Base-by-base conservation (phyloP, 2,113 vertebrate species). In the Ploceus nigricollis region DNA sequence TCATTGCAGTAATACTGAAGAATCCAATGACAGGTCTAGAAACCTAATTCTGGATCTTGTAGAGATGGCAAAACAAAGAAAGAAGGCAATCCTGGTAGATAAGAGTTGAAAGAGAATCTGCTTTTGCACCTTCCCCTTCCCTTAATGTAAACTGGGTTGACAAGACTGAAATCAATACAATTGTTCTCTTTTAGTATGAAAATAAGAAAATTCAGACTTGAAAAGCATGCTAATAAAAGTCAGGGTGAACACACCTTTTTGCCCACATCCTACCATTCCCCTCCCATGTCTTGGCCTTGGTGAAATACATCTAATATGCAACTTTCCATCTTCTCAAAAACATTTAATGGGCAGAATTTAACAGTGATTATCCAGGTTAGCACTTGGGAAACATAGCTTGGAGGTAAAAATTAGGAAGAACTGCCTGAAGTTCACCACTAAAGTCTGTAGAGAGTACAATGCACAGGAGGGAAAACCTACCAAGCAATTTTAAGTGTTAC, bases 321-420 rank as follows among this genome's bases (percentile, higher is more conserved):
- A 75, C 20, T 23, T 70, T 77, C 31, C 15, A 40, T 51, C 23
- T 66, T 66, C 53, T 87, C 45, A 82, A 19, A 89, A n/a, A 57
- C 47, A 63, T 86, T 87, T 89, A 92, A 84, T 44, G 33, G 70
- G 37, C 61, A 91, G 72, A 42, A 91, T 90, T 97, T 93, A 85
- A 63, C 11, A 90, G 73, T 54, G 51, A 93, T 96, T 95, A 94
- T 78, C 56, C 69, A 77, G 51, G 82, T 91, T 87, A 93, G 37
- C 71, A 80, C 60, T 77, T 90, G 78, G 91, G 87, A 96, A 96
- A 68, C 11, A 47, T 30, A 75, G 28, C 57, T 79, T 72, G 40
- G 51, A 89, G 72, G 42, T 93, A 93, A 93, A 96, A 95, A 90
- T 90, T 78, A 79, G 30, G 61, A 95, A 89, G 60, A 95, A 77